phyloP scores from a whole-genome alignment of 1,140 invertebrate genomes.

The Streblospio benedicti region DNA sequence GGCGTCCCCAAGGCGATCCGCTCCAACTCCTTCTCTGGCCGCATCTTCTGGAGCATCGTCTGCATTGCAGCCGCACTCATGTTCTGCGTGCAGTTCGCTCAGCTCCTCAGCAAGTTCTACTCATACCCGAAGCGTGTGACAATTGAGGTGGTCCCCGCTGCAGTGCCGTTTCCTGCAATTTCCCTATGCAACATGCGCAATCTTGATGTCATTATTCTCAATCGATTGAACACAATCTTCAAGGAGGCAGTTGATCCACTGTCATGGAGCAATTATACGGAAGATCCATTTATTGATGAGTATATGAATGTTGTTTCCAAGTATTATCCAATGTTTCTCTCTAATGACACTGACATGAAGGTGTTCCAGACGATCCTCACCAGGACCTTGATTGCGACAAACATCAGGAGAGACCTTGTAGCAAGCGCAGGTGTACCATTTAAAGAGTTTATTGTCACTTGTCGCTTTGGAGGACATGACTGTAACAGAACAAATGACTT shows the following conservation, averaged over 20 bases:
- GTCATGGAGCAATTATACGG: background rate
- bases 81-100: constrained; percentile 1
- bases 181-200: constrained; percentile 15
- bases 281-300: constrained; percentile 5
- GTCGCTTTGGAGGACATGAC: constrained; percentile 1
- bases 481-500: constrained; percentile 10
- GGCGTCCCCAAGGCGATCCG: constrained; percentile 3
- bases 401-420: background rate
- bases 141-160: constrained; percentile 7
- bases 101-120: constrained; percentile 10
- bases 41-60: constrained; percentile 6
- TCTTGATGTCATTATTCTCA: constrained; percentile 6
- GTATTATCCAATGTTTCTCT: constrained; percentile 12
- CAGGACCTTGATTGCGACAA: constrained; percentile 7
- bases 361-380: constrained; percentile 10
- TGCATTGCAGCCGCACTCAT: background rate
- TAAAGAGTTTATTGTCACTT: constrained; percentile 16
- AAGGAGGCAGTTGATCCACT: background rate
- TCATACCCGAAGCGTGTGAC: constrained; percentile 9
- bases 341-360: background rate
- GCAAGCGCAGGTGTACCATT: constrained; percentile 4
- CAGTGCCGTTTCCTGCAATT: constrained; percentile 9
- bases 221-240: constrained; percentile 11
- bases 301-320: constrained; percentile 10
- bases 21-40: background rate